Percentiles rank a stretch among this genome's conserved stretches.
These are phyloP conservation scores for Pampusana beccarii DNA, from an alignment of 2,113 vertebrate genomes.

Conservation along the genomic window DNA sequence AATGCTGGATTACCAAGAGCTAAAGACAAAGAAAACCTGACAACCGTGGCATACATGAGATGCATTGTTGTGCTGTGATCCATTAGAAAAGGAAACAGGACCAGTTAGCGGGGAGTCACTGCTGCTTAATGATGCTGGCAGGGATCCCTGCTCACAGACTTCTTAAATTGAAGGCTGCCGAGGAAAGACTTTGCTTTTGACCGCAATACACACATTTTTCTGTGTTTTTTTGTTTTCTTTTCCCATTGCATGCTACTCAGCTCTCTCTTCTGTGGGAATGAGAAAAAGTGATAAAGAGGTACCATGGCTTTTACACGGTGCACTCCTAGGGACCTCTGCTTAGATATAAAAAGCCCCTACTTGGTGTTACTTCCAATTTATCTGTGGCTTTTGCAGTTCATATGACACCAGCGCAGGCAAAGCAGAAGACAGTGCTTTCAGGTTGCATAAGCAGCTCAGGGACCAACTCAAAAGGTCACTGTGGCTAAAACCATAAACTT, in stretches of 20 bases:
- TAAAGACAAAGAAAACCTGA: neutral
- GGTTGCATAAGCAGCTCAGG: neutral
- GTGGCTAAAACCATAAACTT: constrained; percentile 21
- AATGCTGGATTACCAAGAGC: neutral
- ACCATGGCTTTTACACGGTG: neutral
- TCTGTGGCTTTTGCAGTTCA: neutral
- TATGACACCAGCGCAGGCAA: neutral
- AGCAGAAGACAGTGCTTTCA: neutral
- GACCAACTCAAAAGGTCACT: neutral
- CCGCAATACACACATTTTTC: neutral
- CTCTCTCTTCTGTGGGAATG: neutral
- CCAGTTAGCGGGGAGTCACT: neutral
- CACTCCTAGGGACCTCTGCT: neutral
- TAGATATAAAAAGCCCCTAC: neutral
- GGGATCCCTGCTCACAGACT: neutral
- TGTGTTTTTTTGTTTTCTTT: neutral
- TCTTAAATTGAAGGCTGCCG: neutral
- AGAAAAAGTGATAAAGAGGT: neutral
- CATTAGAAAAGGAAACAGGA: neutral
- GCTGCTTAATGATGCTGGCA: neutral
- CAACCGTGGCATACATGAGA: neutral
- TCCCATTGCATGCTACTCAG: neutral
- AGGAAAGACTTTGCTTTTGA: neutral
- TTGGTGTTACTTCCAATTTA: neutral
- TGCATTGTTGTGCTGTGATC: neutral